Conservation (phyloP, 2,113 vertebrate species). For the Hyperopisus bebe region DNA sequence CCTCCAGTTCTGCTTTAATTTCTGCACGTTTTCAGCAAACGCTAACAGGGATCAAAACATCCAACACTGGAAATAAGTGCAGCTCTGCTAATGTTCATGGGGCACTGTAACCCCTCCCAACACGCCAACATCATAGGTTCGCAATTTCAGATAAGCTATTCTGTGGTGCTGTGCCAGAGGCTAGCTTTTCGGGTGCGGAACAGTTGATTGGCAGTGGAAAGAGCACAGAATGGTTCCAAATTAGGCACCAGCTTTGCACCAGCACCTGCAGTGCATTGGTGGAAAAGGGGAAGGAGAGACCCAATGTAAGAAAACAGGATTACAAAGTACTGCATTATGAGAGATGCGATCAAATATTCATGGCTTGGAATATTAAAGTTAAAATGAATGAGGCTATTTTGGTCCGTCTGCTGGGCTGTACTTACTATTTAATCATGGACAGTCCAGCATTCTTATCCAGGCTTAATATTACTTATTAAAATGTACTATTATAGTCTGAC, state of each 20-base stretch:
- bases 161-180: too few species aligned
- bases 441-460: not conserved
- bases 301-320: not conserved
- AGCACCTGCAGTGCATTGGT: not conserved
- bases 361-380: not conserved
- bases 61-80: not conserved
- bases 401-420: not conserved
- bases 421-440: not conserved
- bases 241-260: not conserved
- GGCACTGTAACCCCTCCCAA: not conserved
- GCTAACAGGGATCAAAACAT: not conserved
- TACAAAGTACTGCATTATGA: not conserved
- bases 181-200: too few species aligned
- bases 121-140: not conserved
- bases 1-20: too few species aligned
- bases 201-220: too few species aligned
- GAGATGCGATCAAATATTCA: not conserved
- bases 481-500: not conserved
- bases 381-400: not conserved
- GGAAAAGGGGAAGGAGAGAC: not conserved
- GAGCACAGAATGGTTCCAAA: not conserved
- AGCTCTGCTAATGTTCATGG: not conserved
- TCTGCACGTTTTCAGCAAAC: too few species aligned
- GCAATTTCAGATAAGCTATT: not conserved
- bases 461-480: not conserved